Evolutionary conservation across 2,888 invertebrate species (phyloP), one percentile per base, ranked within the genome.

Genomic region (Xanthorhoe spadicearia): DNA sequence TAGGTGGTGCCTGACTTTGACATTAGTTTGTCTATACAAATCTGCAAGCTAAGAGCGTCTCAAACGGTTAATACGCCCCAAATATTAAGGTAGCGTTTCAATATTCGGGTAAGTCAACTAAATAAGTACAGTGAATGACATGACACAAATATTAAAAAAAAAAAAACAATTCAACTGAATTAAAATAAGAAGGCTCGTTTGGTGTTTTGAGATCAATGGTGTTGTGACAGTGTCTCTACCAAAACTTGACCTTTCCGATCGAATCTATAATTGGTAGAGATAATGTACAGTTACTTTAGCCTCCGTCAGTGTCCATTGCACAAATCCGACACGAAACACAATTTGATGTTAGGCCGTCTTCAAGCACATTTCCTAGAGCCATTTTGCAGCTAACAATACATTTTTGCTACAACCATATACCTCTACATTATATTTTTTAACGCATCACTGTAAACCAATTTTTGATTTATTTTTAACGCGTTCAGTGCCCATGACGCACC

Each of bases 141-240:
- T 32, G 32, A 32, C 32, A 59, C 50, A 48, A 55, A 43, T 64
- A 60, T 49, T 63, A 53, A 50, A 67, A 61, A 70, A 53, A 50
- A 67, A 61, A 70, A 46, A 66, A 56, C 60, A 69, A 62, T 69
- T 68, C 62, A 66, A 63, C 61, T 68, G 54, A 63, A 64, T 48
- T 55, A 57, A 13, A 55, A 7, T 19, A 35, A 19, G 81, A 82
- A 81, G 82, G 82, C 82, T 82, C 82, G 73, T 84, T 83, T 79
- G 84, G 84, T 79, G 79, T 73, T 74, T 80, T 85, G 85, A 85
- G 85, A 85, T 85, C 85, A 85, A 81, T 80, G 70, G 69, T 69
- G 60, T 66, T 69, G 57, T 68, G 66, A 72, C 65, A 61, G 51
- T 57, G 69, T 66, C 73, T 70, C 69, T 61, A 58, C 53, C 32